Evolutionary conservation across 92 coral and sea anemone genomes (phyloP).

Genomic region (Porites rus): DNA sequence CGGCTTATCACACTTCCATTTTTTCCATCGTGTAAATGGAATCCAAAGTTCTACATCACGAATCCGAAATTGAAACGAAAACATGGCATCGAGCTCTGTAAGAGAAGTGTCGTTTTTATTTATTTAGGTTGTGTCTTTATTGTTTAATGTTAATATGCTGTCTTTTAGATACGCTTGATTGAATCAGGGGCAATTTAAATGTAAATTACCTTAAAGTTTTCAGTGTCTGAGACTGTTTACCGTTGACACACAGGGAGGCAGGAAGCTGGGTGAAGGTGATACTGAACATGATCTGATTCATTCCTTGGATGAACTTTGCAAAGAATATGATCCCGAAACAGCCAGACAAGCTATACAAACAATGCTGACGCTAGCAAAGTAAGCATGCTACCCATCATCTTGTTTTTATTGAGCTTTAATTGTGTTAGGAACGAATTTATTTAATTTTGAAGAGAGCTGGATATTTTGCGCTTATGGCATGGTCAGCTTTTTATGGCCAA

Average conservation of each 20-base stretch:
- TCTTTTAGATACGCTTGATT: background rate
- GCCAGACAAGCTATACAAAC: slow-evolving; percentile 81
- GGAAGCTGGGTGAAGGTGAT: slow-evolving; percentile 60
- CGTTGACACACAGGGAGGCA: slow-evolving; percentile 23
- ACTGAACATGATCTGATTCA: slow-evolving; percentile 58
- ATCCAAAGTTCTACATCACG: background rate
- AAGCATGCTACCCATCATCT: background rate
- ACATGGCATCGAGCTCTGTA: slow-evolving; percentile 66
- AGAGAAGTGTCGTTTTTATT: slow-evolving; percentile 9
- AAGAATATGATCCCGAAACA: slow-evolving; percentile 62
- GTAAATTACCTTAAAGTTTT: too few relatives aligned
- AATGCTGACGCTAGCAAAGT: slow-evolving; percentile 74
- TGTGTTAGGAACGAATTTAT: background rate
- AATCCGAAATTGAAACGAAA: slow-evolving; percentile 3
- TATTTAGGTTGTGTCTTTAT: background rate
- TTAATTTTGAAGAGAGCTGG: background rate
- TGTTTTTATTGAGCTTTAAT: background rate
- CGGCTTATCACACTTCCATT: background rate
- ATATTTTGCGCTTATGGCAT: too few relatives aligned
- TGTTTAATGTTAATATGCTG: background rate
- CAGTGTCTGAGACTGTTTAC: too few relatives aligned
- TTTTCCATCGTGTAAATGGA: background rate
- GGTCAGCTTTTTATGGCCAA: background rate
- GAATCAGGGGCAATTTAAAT: too few relatives aligned
- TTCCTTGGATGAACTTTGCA: slow-evolving; percentile 55